phyloP scores from a whole-genome alignment of 2,113 vertebrate genomes.

The Microcebus lehilahytsara region DNA sequence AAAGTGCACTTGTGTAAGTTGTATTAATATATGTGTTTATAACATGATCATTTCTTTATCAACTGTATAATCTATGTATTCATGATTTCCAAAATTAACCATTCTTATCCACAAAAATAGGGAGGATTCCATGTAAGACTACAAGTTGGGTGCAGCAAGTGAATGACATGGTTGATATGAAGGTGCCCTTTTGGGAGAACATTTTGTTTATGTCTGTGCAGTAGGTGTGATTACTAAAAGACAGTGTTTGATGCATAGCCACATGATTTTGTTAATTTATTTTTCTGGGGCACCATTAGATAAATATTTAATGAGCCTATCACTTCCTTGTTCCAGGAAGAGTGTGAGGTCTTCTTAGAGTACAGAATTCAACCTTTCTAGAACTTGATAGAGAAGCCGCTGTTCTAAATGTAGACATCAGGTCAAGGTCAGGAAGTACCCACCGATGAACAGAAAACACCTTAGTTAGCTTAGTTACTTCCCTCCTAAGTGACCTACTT shows the following conservation, averaged over 20 bases:
- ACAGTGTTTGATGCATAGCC: background rate
- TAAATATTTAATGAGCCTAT: background rate
- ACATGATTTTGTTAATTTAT: background rate
- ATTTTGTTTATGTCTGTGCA: constrained; percentile 25
- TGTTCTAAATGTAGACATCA: background rate
- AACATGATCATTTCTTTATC: constrained; percentile 64
- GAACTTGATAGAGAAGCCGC: background rate
- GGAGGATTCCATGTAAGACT: constrained; percentile 61
- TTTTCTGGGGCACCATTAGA: constrained; percentile 20
- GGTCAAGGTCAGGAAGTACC: background rate
- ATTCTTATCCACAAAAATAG: constrained; percentile 67
- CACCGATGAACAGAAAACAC: background rate
- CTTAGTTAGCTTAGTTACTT: background rate
- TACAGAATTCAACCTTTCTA: background rate
- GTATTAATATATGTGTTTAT: constrained; percentile 66
- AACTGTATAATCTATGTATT: constrained; percentile 60
- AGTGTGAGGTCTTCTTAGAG: constrained; percentile 28
- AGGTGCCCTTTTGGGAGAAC: constrained; percentile 50
- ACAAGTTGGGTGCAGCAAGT: constrained; percentile 65
- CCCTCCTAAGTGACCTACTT: background rate
- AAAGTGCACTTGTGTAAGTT: constrained; percentile 73
- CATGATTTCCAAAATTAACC: constrained; percentile 69
- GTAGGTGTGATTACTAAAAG: constrained; percentile 14
- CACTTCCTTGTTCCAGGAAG: background rate
- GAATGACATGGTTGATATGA: constrained; percentile 55